These are phyloP conservation scores for Prionailurus viverrinus DNA, from an alignment of 2,113 vertebrate species.

Conservation along the genomic window DNA sequence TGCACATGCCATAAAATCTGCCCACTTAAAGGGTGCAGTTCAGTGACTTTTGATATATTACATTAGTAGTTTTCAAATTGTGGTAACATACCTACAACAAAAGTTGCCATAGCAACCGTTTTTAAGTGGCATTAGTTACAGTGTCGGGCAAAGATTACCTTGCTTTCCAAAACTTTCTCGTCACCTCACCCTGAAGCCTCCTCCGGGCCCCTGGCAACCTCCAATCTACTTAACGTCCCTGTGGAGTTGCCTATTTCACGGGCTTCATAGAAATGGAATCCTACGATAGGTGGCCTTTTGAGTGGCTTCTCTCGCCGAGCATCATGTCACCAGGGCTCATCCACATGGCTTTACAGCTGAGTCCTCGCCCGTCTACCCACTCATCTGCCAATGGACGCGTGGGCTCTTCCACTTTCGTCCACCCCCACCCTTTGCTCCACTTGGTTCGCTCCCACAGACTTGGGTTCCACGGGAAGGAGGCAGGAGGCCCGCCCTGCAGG, in stretches of 20 bases:
- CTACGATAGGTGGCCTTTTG: accelerated
- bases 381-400: neutral
- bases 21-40: neutral
- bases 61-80: neutral
- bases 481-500: accelerated
- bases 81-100: neutral
- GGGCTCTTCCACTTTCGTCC: neutral
- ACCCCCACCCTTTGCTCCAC: neutral
- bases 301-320: neutral
- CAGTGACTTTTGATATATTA: neutral
- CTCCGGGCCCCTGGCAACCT: neutral
- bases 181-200: neutral
- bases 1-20: neutral
- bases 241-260: accelerated
- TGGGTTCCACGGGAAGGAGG: neutral
- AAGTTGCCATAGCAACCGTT: neutral
- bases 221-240: neutral
- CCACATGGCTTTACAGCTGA: accelerated
- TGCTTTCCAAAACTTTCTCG: neutral
- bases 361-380: accelerated
- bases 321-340: too few relatives aligned
- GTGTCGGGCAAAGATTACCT: neutral
- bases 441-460: neutral
- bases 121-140: neutral
- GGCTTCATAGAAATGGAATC: neutral